Evolutionary conservation across 2,888 invertebrate species (phyloP).

Genomic region (Pogonocherus hispidulus): DNA sequence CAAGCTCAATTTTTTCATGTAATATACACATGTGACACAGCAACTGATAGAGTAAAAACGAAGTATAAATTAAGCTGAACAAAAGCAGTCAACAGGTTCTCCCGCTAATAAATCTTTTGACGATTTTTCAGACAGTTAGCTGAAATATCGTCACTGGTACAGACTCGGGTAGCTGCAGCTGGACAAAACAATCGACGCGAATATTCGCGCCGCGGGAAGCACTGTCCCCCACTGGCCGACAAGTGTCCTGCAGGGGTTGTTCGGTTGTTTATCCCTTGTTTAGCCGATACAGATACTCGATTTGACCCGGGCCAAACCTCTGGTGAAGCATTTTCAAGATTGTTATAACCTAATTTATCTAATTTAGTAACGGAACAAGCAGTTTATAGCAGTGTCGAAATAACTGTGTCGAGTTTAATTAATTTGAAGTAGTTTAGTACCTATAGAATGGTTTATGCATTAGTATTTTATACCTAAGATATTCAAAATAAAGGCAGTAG

Average conservation of each 20-base stretch:
- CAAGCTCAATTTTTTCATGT: too few species aligned
- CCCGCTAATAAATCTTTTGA: constrained; percentile 30
- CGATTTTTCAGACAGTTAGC: constrained; percentile 31
- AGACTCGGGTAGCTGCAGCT: constrained; percentile 7
- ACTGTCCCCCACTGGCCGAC: constrained; percentile 25
- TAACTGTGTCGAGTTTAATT: too few species aligned
- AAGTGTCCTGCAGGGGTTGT: constrained; percentile 56
- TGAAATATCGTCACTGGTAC: constrained; percentile 13
- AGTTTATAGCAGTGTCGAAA: background rate
- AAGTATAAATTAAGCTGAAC: background rate
- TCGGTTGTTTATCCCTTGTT: constrained; percentile 60
- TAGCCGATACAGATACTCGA: constrained; percentile 33
- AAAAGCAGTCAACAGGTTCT: constrained; percentile 7
- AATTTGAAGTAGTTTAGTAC: too few species aligned
- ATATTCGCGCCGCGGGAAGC: constrained; percentile 1
- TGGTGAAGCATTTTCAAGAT: constrained; percentile 12
- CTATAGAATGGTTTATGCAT: too few species aligned
- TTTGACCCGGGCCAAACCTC: constrained; percentile 41
- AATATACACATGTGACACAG: too few species aligned
- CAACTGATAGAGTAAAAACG: background rate
- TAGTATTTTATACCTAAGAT: too few species aligned
- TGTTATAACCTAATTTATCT: constrained; percentile 20
- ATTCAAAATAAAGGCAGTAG: too few species aligned
- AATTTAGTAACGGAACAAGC: constrained; percentile 14
- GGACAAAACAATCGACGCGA: constrained; percentile 7